Base-by-base conservation (phyloP, 2,888 invertebrate genomes). In the Tolmerus cingulatus region DNA sequence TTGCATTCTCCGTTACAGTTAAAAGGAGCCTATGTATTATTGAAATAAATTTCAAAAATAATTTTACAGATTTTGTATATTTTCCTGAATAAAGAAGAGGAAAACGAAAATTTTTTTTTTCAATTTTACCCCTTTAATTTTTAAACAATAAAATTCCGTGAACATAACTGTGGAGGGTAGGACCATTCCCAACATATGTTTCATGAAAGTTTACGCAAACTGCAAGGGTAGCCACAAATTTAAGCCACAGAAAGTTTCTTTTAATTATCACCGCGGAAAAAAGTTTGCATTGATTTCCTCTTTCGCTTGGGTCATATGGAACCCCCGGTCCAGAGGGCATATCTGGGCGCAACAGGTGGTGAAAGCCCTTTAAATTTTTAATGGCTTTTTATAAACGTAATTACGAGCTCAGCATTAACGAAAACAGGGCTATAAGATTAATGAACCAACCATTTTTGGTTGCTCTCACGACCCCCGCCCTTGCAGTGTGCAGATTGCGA, bases 371-470 rank as follows among this genome's bases (percentile, higher is more conserved):
- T 34, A 76, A 76, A 76, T 79, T 79, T 79, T 79, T 79, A 79
- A 79, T 79, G 79, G 79, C 1, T 51, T 79, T 79, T 79, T 51
- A 51, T 51, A 79, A 79, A 51, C 16, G 51, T 16, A 79, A 79
- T 79, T 79, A 79, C 40, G 27, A 51, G 79, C 30, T 27, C 27
- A 79, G 51, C 37, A 40, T 78, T 78, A 78, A 79, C 30, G 79
- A 79, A 79, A 51, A 51, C n/a, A 51, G 30, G 14, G 51, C 27
- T 51, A 34, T 79, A 51, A 51, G 51, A 79, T 79, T 79, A 79
- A 79, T 79, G 78, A 78, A 23, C 43, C 78, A 19, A 37, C 78
- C 43, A 78, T 78, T 40, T 37, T 78, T 78, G 78, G 78, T 23
- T 16, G 9, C 40, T 78, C 46, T 23, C 76, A 34, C 12, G 23